Evolutionary conservation across 2,113 vertebrate genomes (phyloP), one percentile per base, ranked within the genome.

Genomic region (Ovis canadensis): DNA sequence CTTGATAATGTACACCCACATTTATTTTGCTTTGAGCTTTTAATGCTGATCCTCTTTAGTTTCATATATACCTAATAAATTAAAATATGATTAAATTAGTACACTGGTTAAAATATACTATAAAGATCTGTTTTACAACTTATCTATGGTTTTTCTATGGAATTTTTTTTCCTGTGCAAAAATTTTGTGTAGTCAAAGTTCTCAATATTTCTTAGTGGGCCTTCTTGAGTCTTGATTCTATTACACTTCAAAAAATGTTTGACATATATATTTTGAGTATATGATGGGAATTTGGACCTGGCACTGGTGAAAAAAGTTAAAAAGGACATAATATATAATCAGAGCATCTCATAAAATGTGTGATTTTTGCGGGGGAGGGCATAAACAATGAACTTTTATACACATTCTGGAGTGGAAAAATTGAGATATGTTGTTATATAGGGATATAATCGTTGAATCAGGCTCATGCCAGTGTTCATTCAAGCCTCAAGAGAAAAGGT

Each of bases 281-380:
- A 17, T 25, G 5, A 48, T 93, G 23, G 54, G 4, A 10, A 85
- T n/a, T 71, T 54, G 10, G 8, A 17, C 48, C 31, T 52, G 33
- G 1, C 10, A 16, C 5, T 81, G 15, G 4, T 60, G 4, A 5
- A 88, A 12, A 15, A 33, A 2, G 1, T 74, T 83, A 82, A 82
- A 3, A 1, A 74, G 27, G 10, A 60, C 29, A 82, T 50, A 81
- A 10, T 33, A 80, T 60, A 7, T 86, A 59, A 50, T 57, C 59
- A 40, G 25, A 52, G 15, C 27, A 64, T 11, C 14, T 78, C 48
- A 78, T n/a, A 67, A 67, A 67, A 67, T 4, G 7, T n/a, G 33
- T 67, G 33, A 7, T 67, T 67, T n/a, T 64, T n/a, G 8, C 0
- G 16, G 16, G 33, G 33, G 7, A 7, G 62, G 7, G 33, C 62